Evolutionary conservation across 2,113 vertebrate species (phyloP).

Genomic region (Vicugna pacos): DNA sequence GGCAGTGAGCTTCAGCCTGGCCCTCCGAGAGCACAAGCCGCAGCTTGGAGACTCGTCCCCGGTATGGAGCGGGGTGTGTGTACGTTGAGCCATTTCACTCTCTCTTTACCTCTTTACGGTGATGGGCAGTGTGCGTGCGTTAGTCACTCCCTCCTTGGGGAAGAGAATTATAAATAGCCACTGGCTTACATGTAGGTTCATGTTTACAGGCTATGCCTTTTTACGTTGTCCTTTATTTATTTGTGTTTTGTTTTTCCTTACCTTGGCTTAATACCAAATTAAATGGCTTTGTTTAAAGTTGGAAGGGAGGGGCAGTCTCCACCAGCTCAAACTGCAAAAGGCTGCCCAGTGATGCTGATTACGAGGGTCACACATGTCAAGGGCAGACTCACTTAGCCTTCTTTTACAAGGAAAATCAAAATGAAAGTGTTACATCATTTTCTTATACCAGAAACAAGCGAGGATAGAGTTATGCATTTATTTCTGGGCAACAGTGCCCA

Average conservation of each 20-base stretch:
- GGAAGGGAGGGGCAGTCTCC: background rate
- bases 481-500: background rate
- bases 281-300: constrained; percentile 76
- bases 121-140: constrained; percentile 80
- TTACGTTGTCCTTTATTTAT: constrained; percentile 54
- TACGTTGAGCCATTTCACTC: constrained; percentile 94
- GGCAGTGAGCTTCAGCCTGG: constrained; percentile 95
- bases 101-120: constrained; percentile 89
- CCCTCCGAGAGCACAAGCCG: constrained; percentile 91
- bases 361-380: constrained; percentile 49
- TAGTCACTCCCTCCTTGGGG: constrained; percentile 63
- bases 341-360: background rate
- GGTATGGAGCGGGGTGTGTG: constrained; percentile 99
- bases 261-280: constrained; percentile 51
- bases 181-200: constrained; percentile 67
- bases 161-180: constrained; percentile 3
- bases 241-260: background rate
- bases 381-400: constrained; percentile 45
- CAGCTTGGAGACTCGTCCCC: constrained; percentile 99
- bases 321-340: constrained; percentile 14
- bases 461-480: constrained; percentile 7
- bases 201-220: constrained; percentile 33
- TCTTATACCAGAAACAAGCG: background rate
- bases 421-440: constrained; percentile 31
- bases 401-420: constrained; percentile 64